Evolutionary conservation across 2,113 vertebrate species (phyloP).

Genomic region (Aphyosemion australe): DNA sequence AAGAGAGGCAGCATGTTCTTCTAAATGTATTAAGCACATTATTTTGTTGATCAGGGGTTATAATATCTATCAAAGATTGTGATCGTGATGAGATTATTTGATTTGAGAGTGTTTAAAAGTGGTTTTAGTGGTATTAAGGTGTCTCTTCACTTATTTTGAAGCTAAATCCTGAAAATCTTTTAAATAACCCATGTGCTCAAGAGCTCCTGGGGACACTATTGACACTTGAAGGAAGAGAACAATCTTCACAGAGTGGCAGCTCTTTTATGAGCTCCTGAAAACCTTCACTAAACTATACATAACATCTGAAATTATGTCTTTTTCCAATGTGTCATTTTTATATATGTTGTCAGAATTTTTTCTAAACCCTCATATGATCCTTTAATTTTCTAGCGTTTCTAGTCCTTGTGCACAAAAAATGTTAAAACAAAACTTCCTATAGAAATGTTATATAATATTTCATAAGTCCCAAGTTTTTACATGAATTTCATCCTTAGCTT

Average conservation of each 20-base stretch:
- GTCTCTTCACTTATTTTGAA: background rate
- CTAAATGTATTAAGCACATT: slow-evolving; percentile 40
- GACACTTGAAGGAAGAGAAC: slow-evolving; percentile 28
- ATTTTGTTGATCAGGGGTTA: slow-evolving; percentile 12
- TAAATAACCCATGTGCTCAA: slow-evolving; percentile 5
- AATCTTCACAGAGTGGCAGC: slow-evolving; percentile 8
- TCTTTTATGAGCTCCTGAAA: background rate
- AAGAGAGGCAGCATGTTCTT: slow-evolving; percentile 37
- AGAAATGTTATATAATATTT: no score
- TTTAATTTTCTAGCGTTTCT: no score
- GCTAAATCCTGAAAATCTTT: slow-evolving; percentile 10
- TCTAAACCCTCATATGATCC: no score
- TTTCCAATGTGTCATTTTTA: background rate
- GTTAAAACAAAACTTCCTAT: no score
- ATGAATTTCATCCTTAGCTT: no score
- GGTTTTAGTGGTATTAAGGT: background rate
- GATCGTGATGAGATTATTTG: slow-evolving; percentile 9
- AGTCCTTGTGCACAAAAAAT: no score
- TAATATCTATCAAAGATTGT: slow-evolving; percentile 18
- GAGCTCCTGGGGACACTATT: slow-evolving; percentile 15
- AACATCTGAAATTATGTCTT: no score
- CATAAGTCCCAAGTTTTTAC: no score
- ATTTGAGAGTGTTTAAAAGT: background rate
- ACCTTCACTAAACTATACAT: background rate
- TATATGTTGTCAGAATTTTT: background rate